These are phyloP conservation scores for Jaculus jaculus DNA, from an alignment of 2,113 vertebrate species.

Conservation along the genomic window DNA sequence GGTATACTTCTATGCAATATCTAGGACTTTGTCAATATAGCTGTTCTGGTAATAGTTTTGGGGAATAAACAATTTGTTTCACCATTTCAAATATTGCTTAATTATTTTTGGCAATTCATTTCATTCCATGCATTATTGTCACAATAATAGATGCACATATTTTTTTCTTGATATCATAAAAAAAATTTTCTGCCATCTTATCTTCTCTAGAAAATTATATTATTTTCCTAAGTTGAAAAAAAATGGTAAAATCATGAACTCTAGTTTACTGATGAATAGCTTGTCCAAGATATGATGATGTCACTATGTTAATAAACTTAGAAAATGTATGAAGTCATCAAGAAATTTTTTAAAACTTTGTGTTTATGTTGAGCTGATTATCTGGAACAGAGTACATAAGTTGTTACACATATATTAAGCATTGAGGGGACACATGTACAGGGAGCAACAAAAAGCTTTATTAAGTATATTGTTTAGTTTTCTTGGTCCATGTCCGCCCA, in stretches of 20 bases:
- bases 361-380: not conserved
- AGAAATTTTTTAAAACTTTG: not conserved
- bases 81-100: slow-evolving; percentile 41
- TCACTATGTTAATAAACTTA: not conserved
- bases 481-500: not conserved
- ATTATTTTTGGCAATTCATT: slow-evolving; percentile 11
- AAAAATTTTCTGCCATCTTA: not conserved
- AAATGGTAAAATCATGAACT: not conserved
- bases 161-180: not conserved
- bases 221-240: not conserved
- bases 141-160: not conserved
- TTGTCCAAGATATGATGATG: not conserved
- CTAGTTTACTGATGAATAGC: not conserved
- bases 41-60: not conserved
- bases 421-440: not conserved
- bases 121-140: slow-evolving; percentile 31
- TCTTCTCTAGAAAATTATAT: slow-evolving; percentile 32
- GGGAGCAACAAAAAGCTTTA: not conserved
- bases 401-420: not conserved
- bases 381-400: not conserved
- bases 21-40: not conserved
- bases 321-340: not conserved
- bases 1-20: not conserved
- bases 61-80: not conserved
- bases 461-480: not conserved